Evolutionary conservation across 35 echinoderm and acorn worm species (phyloP).

Genomic region (Strongylocentrotus purpuratus): DNA sequence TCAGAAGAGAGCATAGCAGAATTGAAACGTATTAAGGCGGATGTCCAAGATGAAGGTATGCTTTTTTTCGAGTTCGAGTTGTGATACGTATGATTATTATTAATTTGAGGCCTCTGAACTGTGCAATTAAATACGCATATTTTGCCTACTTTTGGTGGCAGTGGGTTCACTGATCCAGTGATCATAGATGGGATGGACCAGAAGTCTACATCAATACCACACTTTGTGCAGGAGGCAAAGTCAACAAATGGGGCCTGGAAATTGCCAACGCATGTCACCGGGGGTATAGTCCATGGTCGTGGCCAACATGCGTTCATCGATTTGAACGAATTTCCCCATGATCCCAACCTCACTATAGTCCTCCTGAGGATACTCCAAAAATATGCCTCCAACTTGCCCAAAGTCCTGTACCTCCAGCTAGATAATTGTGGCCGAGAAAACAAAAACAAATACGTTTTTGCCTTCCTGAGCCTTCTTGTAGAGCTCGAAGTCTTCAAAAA

Average conservation of each 20-base stretch:
- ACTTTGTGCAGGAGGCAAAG: conserved; percentile 24
- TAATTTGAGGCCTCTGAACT: no score
- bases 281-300: conserved; percentile 54
- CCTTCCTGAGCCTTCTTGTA: neutral
- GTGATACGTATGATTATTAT: no score
- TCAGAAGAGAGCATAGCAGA: no score
- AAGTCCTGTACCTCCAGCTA: conserved; percentile 42
- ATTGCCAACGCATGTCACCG: conserved; percentile 49
- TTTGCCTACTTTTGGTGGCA: no score
- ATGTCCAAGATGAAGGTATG: no score
- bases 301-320: conserved; percentile 42
- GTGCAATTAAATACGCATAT: no score
- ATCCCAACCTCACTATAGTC: conserved; percentile 42
- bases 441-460: conserved; percentile 53
- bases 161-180: conserved; percentile 25
- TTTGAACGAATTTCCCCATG: conserved; percentile 51
- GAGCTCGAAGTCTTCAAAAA: no score
- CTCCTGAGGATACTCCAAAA: conserved; percentile 19
- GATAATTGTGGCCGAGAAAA: conserved; percentile 49
- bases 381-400: neutral
- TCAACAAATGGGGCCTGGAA: conserved; percentile 28
- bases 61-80: no score
- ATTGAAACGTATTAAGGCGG: no score
- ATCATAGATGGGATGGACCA: conserved; percentile 73
- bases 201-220: conserved; percentile 47